Base-by-base conservation (phyloP, 2,113 vertebrate genomes). In the Capreolus pygargus region DNA sequence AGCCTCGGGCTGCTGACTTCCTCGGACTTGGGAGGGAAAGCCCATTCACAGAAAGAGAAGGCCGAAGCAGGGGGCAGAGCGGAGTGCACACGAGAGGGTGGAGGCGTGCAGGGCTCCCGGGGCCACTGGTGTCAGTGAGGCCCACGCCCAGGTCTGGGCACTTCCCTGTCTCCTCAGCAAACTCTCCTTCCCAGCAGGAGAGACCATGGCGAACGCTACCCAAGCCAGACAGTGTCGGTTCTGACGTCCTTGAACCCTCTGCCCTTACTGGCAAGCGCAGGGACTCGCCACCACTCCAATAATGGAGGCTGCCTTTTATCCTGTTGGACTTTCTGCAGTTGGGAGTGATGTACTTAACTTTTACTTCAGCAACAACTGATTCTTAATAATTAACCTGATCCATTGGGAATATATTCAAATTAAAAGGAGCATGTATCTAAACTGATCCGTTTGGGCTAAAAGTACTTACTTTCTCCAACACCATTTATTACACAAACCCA, bases 171-270 rank as follows among this genome's bases (percentile, higher is more conserved):
- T 13, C 52, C 79, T 70, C 50, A 54, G 85, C 39, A 74, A 61
- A 27, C 27, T 30, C 28, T 82, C 50, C 52, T 43, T 15, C 30
- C 27, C 52, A 25, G 52, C 25, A 84, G 25, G 12, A 10, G 7
- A 12, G 74, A 30, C 30, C 27, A 17, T 4, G 21, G 67, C 17
- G 43, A 3, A 2, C 4, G 7, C 50, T 4, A 1, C 17, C n/a
- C 16, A 7, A 2, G 1, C 52, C 27, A 27, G 43, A 21, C 1
- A 9, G 11, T 3, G 50, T 12, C 70, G 1, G 27, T 7, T 17
- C 17, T 3, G 70, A 82, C 1, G 12, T 16, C 12, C 78, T 16
- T 17, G 39, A 50, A 2, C 17, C 12, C 14, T 39, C 54, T 7
- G 8, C 11, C 28, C 45, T 60, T 0, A 21, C 47, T 5, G 14